Base-by-base conservation (phyloP, 2,113 vertebrate species). In the Xiphorhynchus elegans region DNA sequence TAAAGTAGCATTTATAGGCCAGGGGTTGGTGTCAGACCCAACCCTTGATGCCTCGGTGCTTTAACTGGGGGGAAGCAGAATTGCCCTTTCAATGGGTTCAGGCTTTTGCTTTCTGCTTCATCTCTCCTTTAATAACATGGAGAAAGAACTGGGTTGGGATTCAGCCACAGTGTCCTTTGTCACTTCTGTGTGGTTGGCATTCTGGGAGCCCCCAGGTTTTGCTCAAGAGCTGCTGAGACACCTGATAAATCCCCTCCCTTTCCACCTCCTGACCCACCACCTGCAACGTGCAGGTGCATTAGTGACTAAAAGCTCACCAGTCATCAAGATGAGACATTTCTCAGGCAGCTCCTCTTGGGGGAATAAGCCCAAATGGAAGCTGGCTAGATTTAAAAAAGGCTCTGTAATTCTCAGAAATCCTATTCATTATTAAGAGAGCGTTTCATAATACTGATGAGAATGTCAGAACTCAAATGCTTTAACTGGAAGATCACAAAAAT, bases 381-480 rank as follows among this genome's bases (percentile, higher is more conserved):
- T 31, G 9, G 13, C 23, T 72, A 17, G 13, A 79, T 47, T 64
- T 25, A 47, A 66, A 62, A 46, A 66, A 68, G 50, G 8, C n/a
- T 37, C 56, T 37, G 44, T 9, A 73, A 53, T 67, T 89, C 52
- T 85, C 66, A 55, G 46, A 69, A 81, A 85, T 44, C 67, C 42
- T 63, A 73, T 77, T 70, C 79, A 90, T 89, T 93, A 96, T 89
- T 92, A 93, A 95, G 29, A 64, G 66, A 86, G 23, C n/a, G 18
- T 84, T 96, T 92, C 46, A 37, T 92, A 74, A 88, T 58, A 69
- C 86, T 68, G 80, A 69, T 76, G 77, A 92, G 72, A 68, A 74
- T 68, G 89, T 86, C 63, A 91, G 42, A 73, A 97, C 83, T 69
- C 63, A 67, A 94, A 84, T 33, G 69, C 77, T 93, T 84, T 53